Conservation (phyloP, 2,113 vertebrate species). For the Rhombomys opimus region DNA sequence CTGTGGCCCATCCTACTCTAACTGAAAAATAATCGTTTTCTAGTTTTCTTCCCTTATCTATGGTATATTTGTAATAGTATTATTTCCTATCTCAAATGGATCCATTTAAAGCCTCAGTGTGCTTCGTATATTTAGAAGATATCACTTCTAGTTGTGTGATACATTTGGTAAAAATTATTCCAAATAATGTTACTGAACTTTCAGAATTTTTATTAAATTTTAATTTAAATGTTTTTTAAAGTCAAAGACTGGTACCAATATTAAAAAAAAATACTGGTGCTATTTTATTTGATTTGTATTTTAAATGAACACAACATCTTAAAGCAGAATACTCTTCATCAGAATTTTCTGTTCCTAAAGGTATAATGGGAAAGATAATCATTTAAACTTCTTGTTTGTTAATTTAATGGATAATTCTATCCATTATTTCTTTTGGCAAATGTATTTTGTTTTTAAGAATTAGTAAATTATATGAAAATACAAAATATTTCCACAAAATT, state of each 20-base stretch:
- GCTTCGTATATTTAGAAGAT: neutral
- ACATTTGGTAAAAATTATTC: neutral
- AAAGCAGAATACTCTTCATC: constrained; percentile 6
- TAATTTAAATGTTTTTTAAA: neutral
- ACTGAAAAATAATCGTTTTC: neutral
- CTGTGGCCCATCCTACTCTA: neutral
- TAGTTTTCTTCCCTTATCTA: neutral
- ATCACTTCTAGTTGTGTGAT: neutral
- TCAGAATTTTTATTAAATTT: constrained; percentile 4
- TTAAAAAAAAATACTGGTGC: neutral
- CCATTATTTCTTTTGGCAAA: neutral
- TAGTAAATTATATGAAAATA: neutral
- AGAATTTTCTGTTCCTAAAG: neutral
- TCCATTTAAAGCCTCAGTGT: neutral
- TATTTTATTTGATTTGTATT: constrained; percentile 33
- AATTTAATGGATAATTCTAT: neutral
- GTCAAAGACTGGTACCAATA: neutral
- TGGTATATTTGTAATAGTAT: neutral
- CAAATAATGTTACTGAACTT: neutral
- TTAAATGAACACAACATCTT: neutral
- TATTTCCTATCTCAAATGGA: constrained; percentile 34
- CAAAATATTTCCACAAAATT: neutral
- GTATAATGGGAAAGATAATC: neutral
- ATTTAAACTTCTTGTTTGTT: neutral
- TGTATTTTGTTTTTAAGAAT: constrained; percentile 12